A percentile compares a stretch with the other conserved stretches of the same genome.
Evolutionary conservation across 2,888 invertebrate genomes (phyloP).

Genomic region (Meganola albula): DNA sequence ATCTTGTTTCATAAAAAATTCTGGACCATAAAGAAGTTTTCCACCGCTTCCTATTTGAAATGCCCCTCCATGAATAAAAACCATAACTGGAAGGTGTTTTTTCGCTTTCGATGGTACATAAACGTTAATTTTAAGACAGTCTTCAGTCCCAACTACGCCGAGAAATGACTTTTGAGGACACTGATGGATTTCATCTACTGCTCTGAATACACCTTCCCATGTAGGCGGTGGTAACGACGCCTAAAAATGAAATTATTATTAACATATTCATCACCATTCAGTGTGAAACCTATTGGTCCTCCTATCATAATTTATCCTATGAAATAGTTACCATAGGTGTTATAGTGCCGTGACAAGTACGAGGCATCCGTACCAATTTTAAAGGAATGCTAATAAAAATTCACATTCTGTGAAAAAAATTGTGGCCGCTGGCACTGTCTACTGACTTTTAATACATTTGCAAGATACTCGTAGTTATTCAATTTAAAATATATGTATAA

Average conservation of each 20-base stretch:
- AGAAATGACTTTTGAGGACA: constrained; percentile 47
- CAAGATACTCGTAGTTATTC: background rate
- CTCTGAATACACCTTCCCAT: constrained; percentile 60
- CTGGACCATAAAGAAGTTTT: constrained; percentile 54
- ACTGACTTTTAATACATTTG: background rate
- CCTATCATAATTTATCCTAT: background rate
- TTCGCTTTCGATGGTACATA: constrained; percentile 46
- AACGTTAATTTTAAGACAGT: constrained; percentile 60
- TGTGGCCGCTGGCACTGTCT: no score
- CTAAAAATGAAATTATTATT: constrained; percentile 33
- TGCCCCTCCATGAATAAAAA: constrained; percentile 64
- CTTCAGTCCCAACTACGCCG: constrained; percentile 51
- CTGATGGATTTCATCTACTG: constrained; percentile 46
- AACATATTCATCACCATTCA: constrained; percentile 1
- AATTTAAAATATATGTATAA: background rate
- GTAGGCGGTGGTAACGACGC: constrained; percentile 57
- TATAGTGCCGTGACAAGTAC: background rate
- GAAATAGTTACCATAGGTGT: background rate
- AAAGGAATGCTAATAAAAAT: background rate
- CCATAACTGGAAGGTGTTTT: constrained; percentile 57
- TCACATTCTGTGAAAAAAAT: background rate
- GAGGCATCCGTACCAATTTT: background rate
- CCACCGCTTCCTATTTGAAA: constrained; percentile 60
- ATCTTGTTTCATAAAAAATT: constrained; percentile 54
- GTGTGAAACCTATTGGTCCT: background rate